These are phyloP conservation scores for Calonectris borealis DNA, from an alignment of 2,113 vertebrate genomes.

Conservation along the genomic window DNA sequence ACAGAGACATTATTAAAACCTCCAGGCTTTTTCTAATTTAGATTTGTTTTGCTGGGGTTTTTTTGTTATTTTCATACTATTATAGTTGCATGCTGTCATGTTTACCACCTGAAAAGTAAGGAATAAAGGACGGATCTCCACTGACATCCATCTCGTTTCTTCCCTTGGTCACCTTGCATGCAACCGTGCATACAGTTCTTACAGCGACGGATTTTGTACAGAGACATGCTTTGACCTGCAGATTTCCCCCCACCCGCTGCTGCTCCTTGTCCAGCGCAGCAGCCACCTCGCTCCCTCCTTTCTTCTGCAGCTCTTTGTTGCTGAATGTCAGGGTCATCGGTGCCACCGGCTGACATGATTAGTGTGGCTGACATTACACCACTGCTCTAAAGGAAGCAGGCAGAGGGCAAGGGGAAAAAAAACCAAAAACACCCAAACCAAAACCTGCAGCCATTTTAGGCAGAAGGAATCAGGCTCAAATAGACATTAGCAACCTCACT, in stretches of 20 bases:
- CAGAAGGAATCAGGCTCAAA: background rate
- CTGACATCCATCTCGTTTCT: background rate
- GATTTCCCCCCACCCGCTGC: background rate
- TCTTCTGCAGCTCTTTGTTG: conserved; percentile 52
- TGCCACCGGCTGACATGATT: conserved; percentile 61
- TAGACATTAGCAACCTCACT: background rate
- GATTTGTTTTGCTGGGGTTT: background rate
- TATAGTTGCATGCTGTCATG: background rate
- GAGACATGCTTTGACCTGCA: background rate
- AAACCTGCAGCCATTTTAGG: background rate
- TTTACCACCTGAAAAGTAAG: background rate
- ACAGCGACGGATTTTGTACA: background rate
- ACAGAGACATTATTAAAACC: background rate
- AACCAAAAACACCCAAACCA: background rate
- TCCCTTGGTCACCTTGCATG: background rate
- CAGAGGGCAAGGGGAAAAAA: background rate
- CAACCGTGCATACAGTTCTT: background rate
- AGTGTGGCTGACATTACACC: conserved; percentile 59
- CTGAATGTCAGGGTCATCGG: conserved; percentile 54
- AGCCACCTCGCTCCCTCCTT: background rate
- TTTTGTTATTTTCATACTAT: background rate
- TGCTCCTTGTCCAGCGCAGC: background rate
- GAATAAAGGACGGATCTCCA: background rate
- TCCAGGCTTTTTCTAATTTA: background rate
- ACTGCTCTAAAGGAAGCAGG: conserved; percentile 29